Base-by-base conservation (phyloP, 2,113 vertebrate species). In the Corythornis madagascariensis region DNA sequence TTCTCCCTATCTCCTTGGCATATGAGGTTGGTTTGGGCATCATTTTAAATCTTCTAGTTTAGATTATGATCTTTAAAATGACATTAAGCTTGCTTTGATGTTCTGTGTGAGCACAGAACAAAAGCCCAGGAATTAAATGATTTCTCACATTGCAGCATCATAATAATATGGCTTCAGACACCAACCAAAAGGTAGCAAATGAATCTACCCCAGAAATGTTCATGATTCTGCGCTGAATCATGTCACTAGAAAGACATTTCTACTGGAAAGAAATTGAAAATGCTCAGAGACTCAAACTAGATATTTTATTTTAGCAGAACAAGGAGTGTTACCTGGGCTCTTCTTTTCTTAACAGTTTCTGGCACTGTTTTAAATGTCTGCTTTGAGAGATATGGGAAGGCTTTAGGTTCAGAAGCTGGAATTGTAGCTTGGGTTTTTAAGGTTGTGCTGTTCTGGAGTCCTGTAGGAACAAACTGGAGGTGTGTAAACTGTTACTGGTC, bases 51-150 rank as follows among this genome's bases (percentile, higher is more conserved):
- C 77, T 74, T 91, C 60, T 43, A 59, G 35, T 94, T 94, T 82
- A 90, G 90, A 94, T 90, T 83, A 82, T 40, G 77, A 87, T 95
- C 74, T 95, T 93, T 90, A 89, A 93, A 93, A 89, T 85, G 45
- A 73, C 73, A 86, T 89, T 90, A 90, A 89, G 52, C 72, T 89
- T 81, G 33, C 88, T 94, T 94, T 90, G 93, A 93, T 92, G 88
- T 67, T 91, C 42, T 2, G 0, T 71, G 35, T 67, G 53, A 83
- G 48, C n/a, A 75, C 29, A 90, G 71, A 93, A 92, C 89, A 95
- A 95, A 96, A 93, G 53, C 43, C 52, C 16, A 47, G 28, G 77
- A 93, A 82, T 81, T 79, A 93, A 90, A 86, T 84, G 67, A 83
- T 90, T 85, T 50, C 74, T 89, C 1, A 1, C 33, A 63, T 73